phyloP scores from a whole-genome alignment of 2,113 vertebrate genomes.

The Aramus guarauna region DNA sequence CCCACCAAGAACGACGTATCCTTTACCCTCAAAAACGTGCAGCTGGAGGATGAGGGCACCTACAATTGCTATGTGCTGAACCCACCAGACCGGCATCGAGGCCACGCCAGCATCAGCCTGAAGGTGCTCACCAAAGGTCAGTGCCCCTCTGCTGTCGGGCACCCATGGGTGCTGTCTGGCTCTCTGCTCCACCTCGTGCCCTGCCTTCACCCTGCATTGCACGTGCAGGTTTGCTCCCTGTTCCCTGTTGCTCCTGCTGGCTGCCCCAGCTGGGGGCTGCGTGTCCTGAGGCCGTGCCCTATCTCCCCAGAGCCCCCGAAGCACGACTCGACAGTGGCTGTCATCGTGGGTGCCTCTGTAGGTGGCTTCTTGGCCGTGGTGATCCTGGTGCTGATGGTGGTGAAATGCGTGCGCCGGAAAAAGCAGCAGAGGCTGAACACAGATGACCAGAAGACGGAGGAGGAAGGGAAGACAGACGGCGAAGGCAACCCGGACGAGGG shows the following conservation, averaged over 20 bases:
- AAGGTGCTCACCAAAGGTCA: conserved; percentile 88
- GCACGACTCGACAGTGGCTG: conserved; percentile 91
- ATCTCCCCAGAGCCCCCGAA: conserved; percentile 83
- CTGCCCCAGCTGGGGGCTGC: neutral
- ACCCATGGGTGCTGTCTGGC: neutral
- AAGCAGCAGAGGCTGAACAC: conserved; percentile 92
- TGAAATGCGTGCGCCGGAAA: conserved; percentile 93
- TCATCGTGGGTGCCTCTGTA: conserved; percentile 90
- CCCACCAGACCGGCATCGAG: conserved; percentile 89
- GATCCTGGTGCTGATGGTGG: conserved; percentile 91
- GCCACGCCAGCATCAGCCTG: conserved; percentile 81
- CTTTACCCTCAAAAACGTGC: conserved; percentile 87
- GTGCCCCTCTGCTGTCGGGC: neutral
- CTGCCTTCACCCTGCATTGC: neutral
- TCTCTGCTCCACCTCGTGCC: neutral
- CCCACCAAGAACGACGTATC: conserved; percentile 90
- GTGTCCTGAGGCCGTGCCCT: neutral
- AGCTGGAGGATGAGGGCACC: conserved; percentile 83
- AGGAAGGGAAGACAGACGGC: conserved; percentile 90
- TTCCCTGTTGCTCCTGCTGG: fast-evolving
- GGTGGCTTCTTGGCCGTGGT: conserved; percentile 90
- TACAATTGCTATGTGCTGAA: conserved; percentile 93
- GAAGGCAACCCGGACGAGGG: conserved; percentile 88
- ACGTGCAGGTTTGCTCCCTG: fast-evolving
- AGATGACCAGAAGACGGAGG: conserved; percentile 94